These are phyloP conservation scores for Scyliorhinus canicula DNA, from an alignment of 2,797 vertebrate species.

Conservation along the genomic window DNA sequence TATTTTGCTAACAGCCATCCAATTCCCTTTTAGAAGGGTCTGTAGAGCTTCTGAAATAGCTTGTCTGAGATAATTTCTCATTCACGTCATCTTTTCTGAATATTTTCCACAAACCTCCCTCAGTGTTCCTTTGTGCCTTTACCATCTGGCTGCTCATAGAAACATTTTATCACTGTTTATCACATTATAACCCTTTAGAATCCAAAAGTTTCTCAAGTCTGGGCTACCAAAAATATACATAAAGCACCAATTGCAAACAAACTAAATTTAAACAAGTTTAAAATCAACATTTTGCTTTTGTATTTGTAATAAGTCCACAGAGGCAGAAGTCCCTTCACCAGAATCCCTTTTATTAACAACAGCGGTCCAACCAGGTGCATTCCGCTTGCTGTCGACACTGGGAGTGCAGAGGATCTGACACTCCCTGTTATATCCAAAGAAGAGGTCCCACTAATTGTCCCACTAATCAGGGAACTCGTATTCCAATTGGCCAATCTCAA, in stretches of 20 bases:
- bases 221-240: neutral
- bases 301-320: no score
- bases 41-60: neutral
- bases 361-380: no score
- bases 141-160: neutral
- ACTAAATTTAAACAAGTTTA: neutral
- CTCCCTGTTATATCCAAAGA: no score
- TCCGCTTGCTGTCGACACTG: no score
- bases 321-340: no score
- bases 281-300: neutral
- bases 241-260: neutral
- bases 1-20: neutral
- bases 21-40: neutral
- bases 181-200: neutral
- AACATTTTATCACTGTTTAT: neutral
- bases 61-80: neutral
- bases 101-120: neutral
- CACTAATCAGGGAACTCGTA: no score
- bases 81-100: neutral
- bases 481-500: no score
- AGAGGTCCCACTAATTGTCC: no score
- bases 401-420: no score
- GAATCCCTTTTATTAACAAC: no score
- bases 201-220: neutral
- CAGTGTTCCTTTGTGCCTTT: neutral